Evolutionary conservation across 2,888 invertebrate species (phyloP).

Genomic region (Brachyptera risi): DNA sequence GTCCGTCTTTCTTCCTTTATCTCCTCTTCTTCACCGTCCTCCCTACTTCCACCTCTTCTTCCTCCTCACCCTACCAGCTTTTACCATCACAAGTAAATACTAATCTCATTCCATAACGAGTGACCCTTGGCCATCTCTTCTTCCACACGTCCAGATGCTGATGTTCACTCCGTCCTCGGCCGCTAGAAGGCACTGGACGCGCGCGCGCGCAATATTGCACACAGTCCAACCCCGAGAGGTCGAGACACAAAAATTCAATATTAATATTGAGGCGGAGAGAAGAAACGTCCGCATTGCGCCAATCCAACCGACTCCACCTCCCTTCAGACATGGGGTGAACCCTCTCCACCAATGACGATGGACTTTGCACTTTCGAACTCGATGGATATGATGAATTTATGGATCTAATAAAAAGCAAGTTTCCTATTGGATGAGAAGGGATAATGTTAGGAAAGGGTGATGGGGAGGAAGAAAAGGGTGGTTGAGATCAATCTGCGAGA

Average conservation of each 20-base stretch:
- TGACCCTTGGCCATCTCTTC: slow-evolving; percentile 24
- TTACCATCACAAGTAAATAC: slow-evolving; percentile 24
- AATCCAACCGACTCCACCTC: slow-evolving; percentile 45
- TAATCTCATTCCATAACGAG: slow-evolving; percentile 28
- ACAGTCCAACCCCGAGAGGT: slow-evolving; percentile 49
- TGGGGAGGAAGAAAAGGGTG: slow-evolving; percentile 11
- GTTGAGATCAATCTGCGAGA: slow-evolving; percentile 17
- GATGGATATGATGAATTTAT: slow-evolving; percentile 72
- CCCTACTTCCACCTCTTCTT: slow-evolving; percentile 3
- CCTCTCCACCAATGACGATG: slow-evolving; percentile 33
- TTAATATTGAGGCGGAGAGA: slow-evolving; percentile 71
- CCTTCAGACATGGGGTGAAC: slow-evolving; percentile 22
- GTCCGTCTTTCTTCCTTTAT: slow-evolving; percentile 20
- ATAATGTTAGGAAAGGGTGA: slow-evolving; percentile 5
- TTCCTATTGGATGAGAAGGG: slow-evolving; percentile 58
- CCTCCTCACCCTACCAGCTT: not conserved
- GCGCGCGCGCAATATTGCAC: slow-evolving; percentile 31
- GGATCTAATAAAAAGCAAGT: slow-evolving; percentile 72
- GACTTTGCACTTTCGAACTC: slow-evolving; percentile 29
- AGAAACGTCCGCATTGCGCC: slow-evolving; percentile 52
- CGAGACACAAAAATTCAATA: slow-evolving; percentile 72
- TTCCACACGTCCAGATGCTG: slow-evolving; percentile 2
- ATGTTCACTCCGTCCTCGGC: slow-evolving; percentile 13
- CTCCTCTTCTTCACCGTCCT: not conserved
- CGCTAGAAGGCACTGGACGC: slow-evolving; percentile 16